Evolutionary conservation across 2,888 invertebrate genomes (phyloP), one percentile per base, ranked within the genome.

Genomic region (Macrophya annulata): DNA sequence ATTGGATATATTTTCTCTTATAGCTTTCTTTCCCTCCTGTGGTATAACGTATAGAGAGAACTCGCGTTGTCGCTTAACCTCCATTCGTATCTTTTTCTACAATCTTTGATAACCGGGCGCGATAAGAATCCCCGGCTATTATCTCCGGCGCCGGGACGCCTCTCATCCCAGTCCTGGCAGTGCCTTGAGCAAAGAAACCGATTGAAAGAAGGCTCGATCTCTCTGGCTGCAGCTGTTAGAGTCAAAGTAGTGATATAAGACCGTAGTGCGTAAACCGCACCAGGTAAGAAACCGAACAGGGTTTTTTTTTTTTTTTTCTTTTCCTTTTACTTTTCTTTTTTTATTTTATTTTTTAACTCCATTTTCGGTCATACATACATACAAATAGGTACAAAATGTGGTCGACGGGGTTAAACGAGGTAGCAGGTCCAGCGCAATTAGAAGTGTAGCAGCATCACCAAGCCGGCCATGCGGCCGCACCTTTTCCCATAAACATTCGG

Each of bases 381-480:
- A 15, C 48, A 15, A 12, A 48, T 15, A 4, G 17, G 9, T 62
- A 45, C 8, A 45, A 45, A 74, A 74, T 43, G 21, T 62, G 25
- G 10, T 12, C 62, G 10, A 12, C 10, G 21, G 62, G n/a, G 25
- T 76, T 15, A 17, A 55, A 77, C 48, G 37, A 72, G 84, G 88
- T 89, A 87, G 88, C 87, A 45, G 87, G 88, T 87, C 86, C 86
- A 82, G 85, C 68, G 88, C 89, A 90, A 90, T 90, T 90, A 90
- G 89, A 90, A 89, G 88, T 87, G 88, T 87, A 86, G 87, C 87
- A 84, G 87, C 43, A 21, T 12, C n/a, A 45, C 45, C 43, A 17
- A 45, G n/a, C 15, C 71, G n/a, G n/a, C 9, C 65, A 8, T 0
- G 21, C 43, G 62, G 81, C 81, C 81, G 81, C 81, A 21, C 81